A percentile compares a stretch with the other conserved stretches of the same genome.
Evolutionary conservation across 2,888 invertebrate species (phyloP).

Genomic region (Spicauda simplicius): DNA sequence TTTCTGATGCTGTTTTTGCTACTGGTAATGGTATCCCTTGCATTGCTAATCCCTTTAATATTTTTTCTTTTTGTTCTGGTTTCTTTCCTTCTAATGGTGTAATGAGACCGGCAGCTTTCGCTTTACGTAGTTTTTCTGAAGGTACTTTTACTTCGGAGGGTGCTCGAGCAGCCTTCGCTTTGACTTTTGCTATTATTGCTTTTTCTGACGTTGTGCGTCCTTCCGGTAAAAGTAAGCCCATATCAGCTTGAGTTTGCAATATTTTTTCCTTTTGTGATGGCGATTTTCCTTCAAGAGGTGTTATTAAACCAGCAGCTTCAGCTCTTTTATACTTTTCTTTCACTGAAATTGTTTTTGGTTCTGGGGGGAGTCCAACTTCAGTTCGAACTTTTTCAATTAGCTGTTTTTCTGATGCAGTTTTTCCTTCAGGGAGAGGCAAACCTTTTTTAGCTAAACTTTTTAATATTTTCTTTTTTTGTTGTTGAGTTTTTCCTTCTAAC

Average conservation of each 20-base stretch:
- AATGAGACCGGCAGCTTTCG: constrained; percentile 40
- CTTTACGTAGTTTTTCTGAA: constrained; percentile 20
- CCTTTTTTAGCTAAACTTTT: constrained; percentile 40
- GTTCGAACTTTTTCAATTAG: constrained; percentile 40
- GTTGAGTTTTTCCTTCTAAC: neutral
- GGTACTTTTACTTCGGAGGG: constrained; percentile 20
- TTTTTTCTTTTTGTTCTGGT: constrained; percentile 45
- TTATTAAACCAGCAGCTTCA: constrained; percentile 43
- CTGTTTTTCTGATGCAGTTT: constrained; percentile 42
- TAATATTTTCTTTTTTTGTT: constrained; percentile 43
- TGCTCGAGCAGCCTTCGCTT: constrained; percentile 6
- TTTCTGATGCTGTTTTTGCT: too few relatives aligned
- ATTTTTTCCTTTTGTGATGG: constrained; percentile 49
- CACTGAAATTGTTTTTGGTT: constrained; percentile 43
- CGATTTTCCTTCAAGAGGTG: constrained; percentile 46
- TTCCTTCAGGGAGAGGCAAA: constrained; percentile 39
- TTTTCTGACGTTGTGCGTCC: constrained; percentile 41
- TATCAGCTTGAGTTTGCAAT: constrained; percentile 39
- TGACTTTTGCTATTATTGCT: constrained; percentile 39
- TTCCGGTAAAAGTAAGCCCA: constrained; percentile 8
- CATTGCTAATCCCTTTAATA: constrained; percentile 45
- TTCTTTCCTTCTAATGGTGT: constrained; percentile 44
- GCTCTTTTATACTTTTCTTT: constrained; percentile 50
- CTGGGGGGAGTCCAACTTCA: constrained; percentile 43
- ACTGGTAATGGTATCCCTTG: too few relatives aligned